Percentiles rank a stretch among this genome's conserved stretches.
Conservation (phyloP, 2,888 invertebrate species). For the Acrocera orbiculus region DNA sequence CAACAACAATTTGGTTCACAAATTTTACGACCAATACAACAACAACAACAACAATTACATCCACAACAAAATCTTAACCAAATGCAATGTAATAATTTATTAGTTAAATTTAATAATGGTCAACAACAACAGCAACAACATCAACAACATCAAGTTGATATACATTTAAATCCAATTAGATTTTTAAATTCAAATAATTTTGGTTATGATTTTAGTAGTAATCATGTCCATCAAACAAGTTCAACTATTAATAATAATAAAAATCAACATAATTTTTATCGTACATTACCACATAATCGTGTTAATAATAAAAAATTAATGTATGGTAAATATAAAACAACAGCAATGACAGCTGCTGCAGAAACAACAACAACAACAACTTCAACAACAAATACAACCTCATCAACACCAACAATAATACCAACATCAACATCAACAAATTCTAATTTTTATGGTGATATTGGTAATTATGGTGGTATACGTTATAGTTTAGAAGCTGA, state of each 20-base stretch:
- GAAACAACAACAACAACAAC: too few species aligned
- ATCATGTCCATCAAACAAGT: slow-evolving; percentile 22
- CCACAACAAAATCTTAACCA: too few species aligned
- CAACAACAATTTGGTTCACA: slow-evolving; percentile 40
- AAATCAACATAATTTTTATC: slow-evolving; percentile 41
- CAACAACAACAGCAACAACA: slow-evolving; percentile 17
- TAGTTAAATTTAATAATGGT: too few species aligned
- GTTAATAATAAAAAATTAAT: slow-evolving; percentile 30
- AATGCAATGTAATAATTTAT: too few species aligned
- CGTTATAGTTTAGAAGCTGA: slow-evolving; percentile 48
- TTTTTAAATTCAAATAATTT: too few species aligned
- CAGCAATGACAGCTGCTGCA: too few species aligned
- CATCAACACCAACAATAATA: too few species aligned
- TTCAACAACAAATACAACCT: slow-evolving; percentile 36
- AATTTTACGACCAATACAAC: slow-evolving; percentile 23
- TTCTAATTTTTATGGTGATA: too few species aligned
- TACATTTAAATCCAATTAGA: slow-evolving; percentile 56
- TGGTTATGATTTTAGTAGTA: slow-evolving; percentile 33
- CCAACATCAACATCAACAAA: too few species aligned
- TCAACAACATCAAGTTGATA: slow-evolving; percentile 49
- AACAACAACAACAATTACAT: slow-evolving; percentile 32
- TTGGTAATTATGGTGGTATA: too few species aligned
- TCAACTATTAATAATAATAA: too few species aligned
- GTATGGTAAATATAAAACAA: slow-evolving; percentile 36
- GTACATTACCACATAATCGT: slow-evolving; percentile 60